Evolutionary conservation across 1,140 invertebrate genomes (phyloP), one percentile per base, ranked within the genome.

Genomic region (Laupala kohalensis): DNA sequence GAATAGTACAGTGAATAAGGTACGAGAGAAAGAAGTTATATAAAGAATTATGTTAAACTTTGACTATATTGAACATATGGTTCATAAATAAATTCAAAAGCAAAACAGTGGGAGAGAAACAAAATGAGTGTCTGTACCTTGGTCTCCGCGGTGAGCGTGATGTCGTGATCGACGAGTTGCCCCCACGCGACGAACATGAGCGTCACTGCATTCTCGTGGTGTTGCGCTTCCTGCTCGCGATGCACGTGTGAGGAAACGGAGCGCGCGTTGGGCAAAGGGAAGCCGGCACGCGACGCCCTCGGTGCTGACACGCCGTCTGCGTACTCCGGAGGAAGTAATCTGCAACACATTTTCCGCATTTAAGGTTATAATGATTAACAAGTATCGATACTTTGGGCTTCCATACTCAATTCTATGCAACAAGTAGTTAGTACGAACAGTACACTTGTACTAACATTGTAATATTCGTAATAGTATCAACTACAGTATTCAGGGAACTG

Each of bases 281-380:
- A 76, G 4, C 80, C 80, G 37, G 76, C 78, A 4, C 74, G 70
- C 0, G 76, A 76, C 4, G 74, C 73, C 9, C 79, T 72, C 15
- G 79, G 79, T 6, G 72, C 74, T 62, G 77, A 77, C 65, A 79
- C 72, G 37, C 78, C 88, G 78, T 92, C 88, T 63, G 83, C 80
- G 77, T 91, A 92, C 75, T 81, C 83, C 2, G 90, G 84, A 69
- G 85, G 84, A 37, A 92, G 77, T 37, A 92, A 78, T 72, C 90
- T 79, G 69, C 84, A 84, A n/a, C n/a, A n/a, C n/a, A n/a, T n/a
- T n/a, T n/a, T n/a, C n/a, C n/a, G n/a, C n/a, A n/a, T n/a, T n/a
- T n/a, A n/a, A n/a, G n/a, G n/a, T n/a, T n/a, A n/a, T n/a, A n/a
- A n/a, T n/a, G n/a, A n/a, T n/a, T n/a, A n/a, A n/a, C n/a, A n/a